Conservation (phyloP, 2,888 invertebrate genomes). For the Ferdinandea cuprea region DNA sequence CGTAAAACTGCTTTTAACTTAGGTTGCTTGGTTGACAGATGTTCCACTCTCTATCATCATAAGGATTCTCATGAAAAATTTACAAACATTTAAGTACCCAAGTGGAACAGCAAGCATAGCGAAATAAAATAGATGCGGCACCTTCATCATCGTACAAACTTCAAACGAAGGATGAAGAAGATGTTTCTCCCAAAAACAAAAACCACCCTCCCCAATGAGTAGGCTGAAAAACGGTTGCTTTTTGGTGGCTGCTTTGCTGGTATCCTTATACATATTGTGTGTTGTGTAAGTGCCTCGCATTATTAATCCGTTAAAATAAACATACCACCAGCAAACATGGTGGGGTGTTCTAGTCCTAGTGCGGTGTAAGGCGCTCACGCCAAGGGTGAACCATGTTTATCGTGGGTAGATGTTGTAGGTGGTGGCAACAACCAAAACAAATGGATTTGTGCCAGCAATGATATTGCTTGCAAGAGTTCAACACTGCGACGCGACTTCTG, state of each 20-base stretch:
- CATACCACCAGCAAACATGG: constrained; percentile 61
- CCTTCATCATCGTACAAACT: constrained; percentile 18
- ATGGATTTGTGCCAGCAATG: constrained; percentile 70
- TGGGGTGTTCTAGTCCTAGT: constrained; percentile 16
- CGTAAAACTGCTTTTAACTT: constrained; percentile 9
- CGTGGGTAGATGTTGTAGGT: constrained; percentile 41
- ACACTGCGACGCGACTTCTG: constrained; percentile 11
- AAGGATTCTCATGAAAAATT: constrained; percentile 58
- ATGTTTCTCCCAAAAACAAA: not conserved
- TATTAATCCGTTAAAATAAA: constrained; percentile 74
- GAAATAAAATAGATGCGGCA: constrained; percentile 19
- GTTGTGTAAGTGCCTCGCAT: constrained; percentile 66
- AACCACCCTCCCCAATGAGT: constrained; percentile 16
- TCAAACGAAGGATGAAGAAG: constrained; percentile 20
- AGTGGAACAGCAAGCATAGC: constrained; percentile 22
- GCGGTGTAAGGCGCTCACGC: constrained; percentile 29
- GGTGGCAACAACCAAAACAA: constrained; percentile 70
- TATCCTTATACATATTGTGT: constrained; percentile 52
- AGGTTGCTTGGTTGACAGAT: constrained; percentile 59
- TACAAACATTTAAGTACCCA: constrained; percentile 45
- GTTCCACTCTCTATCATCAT: constrained; percentile 48
- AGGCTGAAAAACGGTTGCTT: constrained; percentile 48
- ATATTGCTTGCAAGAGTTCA: constrained; percentile 57
- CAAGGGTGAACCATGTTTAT: constrained; percentile 42
- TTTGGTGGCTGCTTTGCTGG: constrained; percentile 39